Evolutionary conservation across 1,140 invertebrate species (phyloP).

Genomic region (Drosophila littoralis): DNA sequence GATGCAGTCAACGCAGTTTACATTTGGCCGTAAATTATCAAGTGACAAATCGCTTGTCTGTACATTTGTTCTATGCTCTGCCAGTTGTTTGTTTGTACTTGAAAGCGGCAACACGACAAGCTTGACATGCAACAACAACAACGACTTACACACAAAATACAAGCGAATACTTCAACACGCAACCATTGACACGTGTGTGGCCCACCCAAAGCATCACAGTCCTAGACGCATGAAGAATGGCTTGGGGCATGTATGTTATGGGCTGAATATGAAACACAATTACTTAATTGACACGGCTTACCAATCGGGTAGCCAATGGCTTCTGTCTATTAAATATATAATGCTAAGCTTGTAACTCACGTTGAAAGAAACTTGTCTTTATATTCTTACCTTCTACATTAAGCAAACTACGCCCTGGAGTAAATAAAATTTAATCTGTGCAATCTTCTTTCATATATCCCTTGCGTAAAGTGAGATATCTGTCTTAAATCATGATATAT

Average conservation of each 20-base stretch:
- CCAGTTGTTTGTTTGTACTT: slow-evolving; percentile 69
- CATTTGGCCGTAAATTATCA: slow-evolving; percentile 53
- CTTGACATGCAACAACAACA: slow-evolving; percentile 16
- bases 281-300: slow-evolving; percentile 31
- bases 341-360: too few species aligned
- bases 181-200: slow-evolving; percentile 44
- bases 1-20: slow-evolving; percentile 49
- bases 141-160: slow-evolving; percentile 10
- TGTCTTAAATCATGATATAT: too few species aligned
- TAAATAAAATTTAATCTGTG: too few species aligned
- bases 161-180: slow-evolving; percentile 30
- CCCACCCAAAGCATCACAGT: neutral
- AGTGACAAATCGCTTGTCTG: slow-evolving; percentile 75
- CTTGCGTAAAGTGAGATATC: too few species aligned
- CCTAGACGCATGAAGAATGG: slow-evolving; percentile 3
- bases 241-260: neutral
- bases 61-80: slow-evolving; percentile 60
- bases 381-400: too few species aligned
- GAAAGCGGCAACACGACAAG: slow-evolving; percentile 66
- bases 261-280: slow-evolving; percentile 10
- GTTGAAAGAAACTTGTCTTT: neutral
- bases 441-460: too few species aligned
- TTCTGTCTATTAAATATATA: too few species aligned
- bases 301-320: neutral
- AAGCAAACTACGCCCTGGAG: too few species aligned